Evolutionary conservation across 2,797 vertebrate species (phyloP).

Genomic region (Thalassophryne amazonica): DNA sequence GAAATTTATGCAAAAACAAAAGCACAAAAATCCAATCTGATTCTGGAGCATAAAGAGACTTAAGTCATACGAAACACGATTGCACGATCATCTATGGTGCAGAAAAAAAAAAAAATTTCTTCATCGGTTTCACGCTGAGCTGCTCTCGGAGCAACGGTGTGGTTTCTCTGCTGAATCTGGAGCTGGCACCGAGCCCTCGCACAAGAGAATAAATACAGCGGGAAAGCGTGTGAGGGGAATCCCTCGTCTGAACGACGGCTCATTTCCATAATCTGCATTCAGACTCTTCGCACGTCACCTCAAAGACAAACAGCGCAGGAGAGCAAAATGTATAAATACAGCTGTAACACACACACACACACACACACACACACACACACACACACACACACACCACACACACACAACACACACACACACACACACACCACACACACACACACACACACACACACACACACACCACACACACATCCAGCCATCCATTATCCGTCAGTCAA

Average conservation of each 20-base stretch:
- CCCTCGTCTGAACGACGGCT: slow-evolving; percentile 30
- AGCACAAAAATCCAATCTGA: no score
- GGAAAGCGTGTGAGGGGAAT: background rate
- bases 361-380: slow-evolving; percentile 10
- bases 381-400: no score
- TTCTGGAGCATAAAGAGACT: no score
- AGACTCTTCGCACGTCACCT: slow-evolving; percentile 14
- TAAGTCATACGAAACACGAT: no score
- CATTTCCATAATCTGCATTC: slow-evolving; percentile 36
- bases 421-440: background rate
- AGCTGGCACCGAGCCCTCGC: slow-evolving; percentile 2
- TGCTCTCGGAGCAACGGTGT: no score
- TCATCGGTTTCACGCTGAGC: background rate
- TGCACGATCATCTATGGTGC: background rate
- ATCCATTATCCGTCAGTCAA: slow-evolving; percentile 63
- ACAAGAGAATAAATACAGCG: slow-evolving; percentile 2
- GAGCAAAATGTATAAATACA: background rate
- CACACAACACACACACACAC: no score
- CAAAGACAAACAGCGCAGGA: background rate
- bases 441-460: slow-evolving; percentile 1
- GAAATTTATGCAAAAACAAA: no score
- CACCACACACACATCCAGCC: slow-evolving; percentile 6
- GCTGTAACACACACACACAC: background rate
- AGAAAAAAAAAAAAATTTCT: background rate
- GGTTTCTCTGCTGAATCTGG: slow-evolving; percentile 27